Evolutionary conservation across 2,888 invertebrate species (phyloP).

Genomic region (Pocota personata): DNA sequence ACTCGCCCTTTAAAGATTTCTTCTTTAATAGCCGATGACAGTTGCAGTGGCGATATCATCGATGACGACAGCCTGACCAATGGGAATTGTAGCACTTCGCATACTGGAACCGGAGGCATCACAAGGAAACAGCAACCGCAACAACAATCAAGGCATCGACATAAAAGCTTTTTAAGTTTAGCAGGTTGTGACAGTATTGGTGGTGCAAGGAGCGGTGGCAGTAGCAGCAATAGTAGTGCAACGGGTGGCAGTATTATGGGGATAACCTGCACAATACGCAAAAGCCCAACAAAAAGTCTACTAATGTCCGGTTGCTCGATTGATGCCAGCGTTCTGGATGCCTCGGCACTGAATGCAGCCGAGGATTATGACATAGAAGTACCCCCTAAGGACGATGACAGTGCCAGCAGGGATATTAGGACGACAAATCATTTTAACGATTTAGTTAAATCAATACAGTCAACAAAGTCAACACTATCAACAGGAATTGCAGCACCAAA

Average conservation of each 20-base stretch:
- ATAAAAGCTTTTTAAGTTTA: slow-evolving; percentile 78
- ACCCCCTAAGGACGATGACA: slow-evolving; percentile 63
- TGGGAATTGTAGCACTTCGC: slow-evolving; percentile 49
- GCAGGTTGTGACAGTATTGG: slow-evolving; percentile 65
- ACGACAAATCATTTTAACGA: slow-evolving; percentile 73
- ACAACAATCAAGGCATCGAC: slow-evolving; percentile 74
- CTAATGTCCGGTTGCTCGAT: slow-evolving; percentile 68
- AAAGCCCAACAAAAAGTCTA: slow-evolving; percentile 68
- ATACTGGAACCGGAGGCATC: slow-evolving; percentile 24
- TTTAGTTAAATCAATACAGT: slow-evolving; percentile 69
- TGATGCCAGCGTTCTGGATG: slow-evolving; percentile 49
- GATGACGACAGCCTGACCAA: slow-evolving; percentile 56
- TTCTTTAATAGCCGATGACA: slow-evolving; percentile 60
- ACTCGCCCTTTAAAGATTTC: slow-evolving; percentile 56
- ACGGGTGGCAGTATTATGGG: slow-evolving; percentile 69
- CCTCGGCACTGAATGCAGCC: slow-evolving; percentile 27
- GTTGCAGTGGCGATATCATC: slow-evolving; percentile 45
- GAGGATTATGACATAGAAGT: slow-evolving; percentile 70
- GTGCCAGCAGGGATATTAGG: slow-evolving; percentile 74
- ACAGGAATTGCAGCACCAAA: slow-evolving; percentile 71
- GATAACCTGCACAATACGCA: slow-evolving; percentile 67
- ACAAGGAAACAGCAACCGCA: slow-evolving; percentile 54
- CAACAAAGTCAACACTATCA: slow-evolving; percentile 66
- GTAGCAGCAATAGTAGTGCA: slow-evolving; percentile 65
- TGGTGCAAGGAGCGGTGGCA: slow-evolving; percentile 66